Base-by-base conservation (phyloP, 92 coral and sea anemone genomes). In the Nematostella vectensis region DNA sequence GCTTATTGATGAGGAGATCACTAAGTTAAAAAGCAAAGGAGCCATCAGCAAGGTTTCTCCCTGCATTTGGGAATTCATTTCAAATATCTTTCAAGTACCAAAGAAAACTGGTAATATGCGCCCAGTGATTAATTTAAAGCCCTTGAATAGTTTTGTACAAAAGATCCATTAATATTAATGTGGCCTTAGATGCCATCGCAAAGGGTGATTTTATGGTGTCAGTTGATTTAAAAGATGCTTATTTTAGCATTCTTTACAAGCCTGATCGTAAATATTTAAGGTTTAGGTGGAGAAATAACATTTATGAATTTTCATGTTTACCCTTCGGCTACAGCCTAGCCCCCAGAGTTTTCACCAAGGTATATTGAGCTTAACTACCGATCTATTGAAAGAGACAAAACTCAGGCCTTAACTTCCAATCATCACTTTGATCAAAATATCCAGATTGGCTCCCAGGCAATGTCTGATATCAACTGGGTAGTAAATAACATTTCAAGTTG, bases 111-210 rank as follows among this genome's bases (percentile, higher is more conserved):
- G 79, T 48, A 76, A 62, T 42, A 27, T 72, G 52, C 76, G 80
- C 53, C 87, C 87, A 25, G 76, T 72, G 8, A 70, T 79, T 22
- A 79, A 79, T 31, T 56, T 79, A 44, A 79, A 79, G 42, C 76
- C 80, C n/a, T n/a, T n/a, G n/a, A n/a, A n/a, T n/a, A n/a, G n/a
- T n/a, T n/a, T n/a, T n/a, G n/a, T n/a, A n/a, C n/a, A n/a, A n/a
- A n/a, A n/a, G n/a, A n/a, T n/a, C n/a, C n/a, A n/a, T n/a, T 73
- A n/a, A 59, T 56, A 37, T 73, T 73, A 26, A 73, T 65, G 51
- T 65, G n/a, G n/a, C n/a, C n/a, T n/a, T n/a, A n/a, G n/a, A n/a
- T n/a, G n/a, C n/a, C n/a, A n/a, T n/a, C n/a, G n/a, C n/a, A 36
- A 15, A 15, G 15, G 8, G 42, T 15, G 8, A 8, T 57, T 57